Evolutionary conservation across 2,797 vertebrate species (phyloP).

Genomic region (Apogon talboti): DNA sequence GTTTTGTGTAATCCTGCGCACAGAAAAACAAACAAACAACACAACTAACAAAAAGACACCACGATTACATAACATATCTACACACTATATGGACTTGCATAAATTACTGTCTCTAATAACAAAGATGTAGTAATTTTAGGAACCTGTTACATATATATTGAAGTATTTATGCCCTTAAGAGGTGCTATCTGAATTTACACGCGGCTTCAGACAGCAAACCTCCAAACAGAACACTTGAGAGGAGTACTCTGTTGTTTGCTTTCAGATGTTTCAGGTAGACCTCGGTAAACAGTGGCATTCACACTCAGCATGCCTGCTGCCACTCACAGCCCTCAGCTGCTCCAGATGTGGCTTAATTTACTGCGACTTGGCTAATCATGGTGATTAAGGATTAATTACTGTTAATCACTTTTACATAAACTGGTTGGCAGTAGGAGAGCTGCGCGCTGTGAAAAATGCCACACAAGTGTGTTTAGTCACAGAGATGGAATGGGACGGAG

Average conservation of each 20-base stretch:
- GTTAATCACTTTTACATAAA: constrained; percentile 99
- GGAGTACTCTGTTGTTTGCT: constrained; percentile 32
- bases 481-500: constrained; percentile 65
- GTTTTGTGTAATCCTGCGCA: too few relatives aligned
- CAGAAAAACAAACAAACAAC: too few relatives aligned
- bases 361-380: constrained; percentile 99
- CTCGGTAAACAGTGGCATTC: constrained; percentile 88
- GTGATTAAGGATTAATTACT: constrained; percentile 99
- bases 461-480: constrained; percentile 80
- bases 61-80: neutral
- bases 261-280: constrained; percentile 79
- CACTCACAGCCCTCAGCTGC: constrained; percentile 89
- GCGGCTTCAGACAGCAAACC: constrained; percentile 3
- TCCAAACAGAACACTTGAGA: neutral
- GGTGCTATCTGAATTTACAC: neutral
- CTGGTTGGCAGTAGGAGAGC: constrained; percentile 96
- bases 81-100: neutral
- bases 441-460: constrained; percentile 91
- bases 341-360: constrained; percentile 99
- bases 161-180: neutral
- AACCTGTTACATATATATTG: neutral
- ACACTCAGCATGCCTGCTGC: constrained; percentile 84
- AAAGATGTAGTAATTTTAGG: neutral
- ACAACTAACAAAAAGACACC: too few relatives aligned
- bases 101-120: neutral